A percentile compares a stretch with the other conserved stretches of the same genome.
Conservation (phyloP, 2,113 vertebrate genomes). For the Anhinga anhinga region DNA sequence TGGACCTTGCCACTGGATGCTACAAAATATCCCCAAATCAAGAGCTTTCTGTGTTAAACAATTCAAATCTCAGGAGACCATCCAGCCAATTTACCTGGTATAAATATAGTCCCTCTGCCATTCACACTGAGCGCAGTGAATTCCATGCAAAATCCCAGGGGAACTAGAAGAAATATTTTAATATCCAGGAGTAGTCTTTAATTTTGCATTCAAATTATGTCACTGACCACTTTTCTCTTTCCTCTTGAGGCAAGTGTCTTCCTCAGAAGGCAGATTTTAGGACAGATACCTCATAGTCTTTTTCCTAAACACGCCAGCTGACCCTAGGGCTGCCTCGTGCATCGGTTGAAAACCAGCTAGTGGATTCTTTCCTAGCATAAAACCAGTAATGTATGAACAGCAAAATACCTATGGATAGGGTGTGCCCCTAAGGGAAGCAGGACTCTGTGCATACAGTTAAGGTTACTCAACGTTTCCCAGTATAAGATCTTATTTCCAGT, state of each 20-base stretch:
- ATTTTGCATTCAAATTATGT: constrained; percentile 52
- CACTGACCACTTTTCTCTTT: constrained; percentile 18
- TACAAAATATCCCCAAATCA: constrained; percentile 64
- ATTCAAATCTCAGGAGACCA: constrained; percentile 47
- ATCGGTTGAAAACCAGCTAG: background rate
- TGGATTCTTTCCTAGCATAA: background rate
- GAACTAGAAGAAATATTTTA: constrained; percentile 46
- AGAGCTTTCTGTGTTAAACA: constrained; percentile 65
- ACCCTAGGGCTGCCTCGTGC: background rate
- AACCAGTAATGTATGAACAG: background rate
- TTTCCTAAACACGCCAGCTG: background rate
- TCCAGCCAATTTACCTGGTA: constrained; percentile 62
- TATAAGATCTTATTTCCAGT: background rate
- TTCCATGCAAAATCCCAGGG: background rate
- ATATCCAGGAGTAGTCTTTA: constrained; percentile 45
- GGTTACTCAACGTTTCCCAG: background rate
- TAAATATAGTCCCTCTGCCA: constrained; percentile 58
- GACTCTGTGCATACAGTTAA: background rate
- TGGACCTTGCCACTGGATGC: constrained; percentile 43
- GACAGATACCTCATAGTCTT: background rate
- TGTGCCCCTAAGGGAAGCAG: background rate
- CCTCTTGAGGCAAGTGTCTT: background rate
- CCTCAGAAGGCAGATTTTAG: background rate
- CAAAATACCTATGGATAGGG: background rate
- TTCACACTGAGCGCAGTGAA: background rate